A percentile compares a stretch with the other conserved stretches of the same genome.
phyloP scores from a whole-genome alignment of 2,888 invertebrate genomes.

The Hemicrepidius hirtus region DNA sequence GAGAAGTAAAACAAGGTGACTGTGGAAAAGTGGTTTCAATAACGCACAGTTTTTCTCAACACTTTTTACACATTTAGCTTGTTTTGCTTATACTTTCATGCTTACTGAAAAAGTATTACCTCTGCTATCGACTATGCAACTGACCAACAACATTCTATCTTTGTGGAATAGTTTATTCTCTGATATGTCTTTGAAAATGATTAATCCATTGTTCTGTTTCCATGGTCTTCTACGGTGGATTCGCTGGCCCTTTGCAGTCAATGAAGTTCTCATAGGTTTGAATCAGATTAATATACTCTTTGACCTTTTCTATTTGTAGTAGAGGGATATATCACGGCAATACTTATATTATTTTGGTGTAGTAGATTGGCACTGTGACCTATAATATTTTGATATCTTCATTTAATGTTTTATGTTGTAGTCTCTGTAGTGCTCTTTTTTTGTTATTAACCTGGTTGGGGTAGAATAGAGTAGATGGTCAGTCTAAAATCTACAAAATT shows the following conservation, averaged over 20 bases:
- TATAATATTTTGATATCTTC: constrained; percentile 17
- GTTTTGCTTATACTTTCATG: constrained; percentile 22
- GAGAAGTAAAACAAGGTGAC: constrained; percentile 15
- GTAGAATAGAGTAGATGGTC: no score
- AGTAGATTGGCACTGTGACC: constrained; percentile 34
- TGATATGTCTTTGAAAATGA: constrained; percentile 37
- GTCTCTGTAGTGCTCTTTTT: constrained; percentile 3
- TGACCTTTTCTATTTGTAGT: constrained; percentile 52
- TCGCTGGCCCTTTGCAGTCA: constrained; percentile 66
- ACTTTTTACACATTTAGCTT: constrained; percentile 3
- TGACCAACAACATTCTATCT: background rate
- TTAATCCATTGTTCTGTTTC: constrained; percentile 56
- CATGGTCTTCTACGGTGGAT: constrained; percentile 68
- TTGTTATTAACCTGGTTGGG: no score
- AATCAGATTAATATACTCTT: constrained; percentile 60
- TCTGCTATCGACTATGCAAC: background rate
- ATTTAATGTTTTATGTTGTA: constrained; percentile 11
- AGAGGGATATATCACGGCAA: constrained; percentile 48
- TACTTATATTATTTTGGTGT: constrained; percentile 42
- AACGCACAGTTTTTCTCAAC: background rate
- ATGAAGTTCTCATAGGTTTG: constrained; percentile 73
- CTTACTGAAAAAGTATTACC: background rate
- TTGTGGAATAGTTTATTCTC: constrained; percentile 14
- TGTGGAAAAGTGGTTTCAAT: background rate
- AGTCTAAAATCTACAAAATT: no score